Evolutionary conservation across 1,140 invertebrate species (phyloP).

Genomic region (Ruditapes philippinarum): DNA sequence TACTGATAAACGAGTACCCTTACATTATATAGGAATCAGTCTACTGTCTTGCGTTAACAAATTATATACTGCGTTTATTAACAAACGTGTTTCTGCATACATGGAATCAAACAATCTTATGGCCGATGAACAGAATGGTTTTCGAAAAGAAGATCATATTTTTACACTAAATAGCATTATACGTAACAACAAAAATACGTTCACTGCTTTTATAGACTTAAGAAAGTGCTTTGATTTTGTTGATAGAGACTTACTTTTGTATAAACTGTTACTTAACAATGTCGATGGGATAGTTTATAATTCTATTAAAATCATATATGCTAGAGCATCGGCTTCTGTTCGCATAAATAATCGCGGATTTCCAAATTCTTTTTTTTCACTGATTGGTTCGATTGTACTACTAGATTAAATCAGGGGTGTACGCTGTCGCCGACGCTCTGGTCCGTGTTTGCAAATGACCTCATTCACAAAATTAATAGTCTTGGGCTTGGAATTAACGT

Average conservation of each 20-base stretch:
- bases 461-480: constrained; percentile 52
- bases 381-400: constrained; percentile 60
- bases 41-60: constrained; percentile 44
- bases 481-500: constrained; percentile 23
- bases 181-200: constrained; percentile 46
- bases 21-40: constrained; percentile 55
- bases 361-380: neutral
- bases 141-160: constrained; percentile 52
- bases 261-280: constrained; percentile 41
- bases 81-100: constrained; percentile 53
- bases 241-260: constrained; percentile 50
- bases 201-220: constrained; percentile 51
- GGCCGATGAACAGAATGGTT: constrained; percentile 69
- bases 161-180: constrained; percentile 57
- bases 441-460: constrained; percentile 63
- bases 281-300: constrained; percentile 63
- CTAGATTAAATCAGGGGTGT: constrained; percentile 63
- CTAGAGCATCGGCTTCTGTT: constrained; percentile 38
- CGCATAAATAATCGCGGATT: constrained; percentile 13
- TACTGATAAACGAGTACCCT: constrained; percentile 2
- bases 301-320: constrained; percentile 47
- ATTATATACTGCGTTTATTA: constrained; percentile 61
- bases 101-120: constrained; percentile 52
- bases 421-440: constrained; percentile 61
- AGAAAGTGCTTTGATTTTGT: constrained; percentile 50